Conservation (phyloP, 2,797 vertebrate genomes). For the Chiloscyllium punctatum region DNA sequence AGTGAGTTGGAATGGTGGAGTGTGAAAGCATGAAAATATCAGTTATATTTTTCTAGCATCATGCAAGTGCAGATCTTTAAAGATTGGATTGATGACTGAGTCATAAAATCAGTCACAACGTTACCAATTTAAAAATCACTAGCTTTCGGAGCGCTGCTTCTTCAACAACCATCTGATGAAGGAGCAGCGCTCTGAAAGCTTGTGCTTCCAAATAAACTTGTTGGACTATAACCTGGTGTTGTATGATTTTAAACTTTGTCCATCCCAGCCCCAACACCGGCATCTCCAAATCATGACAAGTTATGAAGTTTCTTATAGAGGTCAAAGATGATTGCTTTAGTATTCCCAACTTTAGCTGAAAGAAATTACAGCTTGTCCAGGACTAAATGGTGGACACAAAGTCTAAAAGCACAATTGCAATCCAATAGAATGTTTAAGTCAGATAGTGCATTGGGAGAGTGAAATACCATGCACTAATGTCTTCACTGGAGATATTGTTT, state of each 20-base stretch:
- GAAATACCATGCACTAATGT: not conserved
- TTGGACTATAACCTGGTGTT: no score
- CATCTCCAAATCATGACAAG: no score
- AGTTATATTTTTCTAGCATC: not conserved
- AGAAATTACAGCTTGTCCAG: no score
- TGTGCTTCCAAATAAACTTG: no score
- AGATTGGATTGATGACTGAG: not conserved
- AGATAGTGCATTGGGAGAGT: not conserved
- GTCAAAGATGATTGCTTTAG: not conserved
- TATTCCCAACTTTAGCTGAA: not conserved
- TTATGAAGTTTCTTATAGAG: not conserved
- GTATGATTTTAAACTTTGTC: no score
- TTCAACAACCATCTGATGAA: no score
- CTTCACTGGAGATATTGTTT: not conserved
- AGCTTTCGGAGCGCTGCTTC: no score
- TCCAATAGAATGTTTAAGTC: not conserved
- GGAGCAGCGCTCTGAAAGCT: no score
- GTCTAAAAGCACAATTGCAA: not conserved
- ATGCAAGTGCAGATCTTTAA: no score
- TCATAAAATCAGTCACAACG: not conserved
- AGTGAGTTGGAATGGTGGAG: not conserved
- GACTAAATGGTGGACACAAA: no score
- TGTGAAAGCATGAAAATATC: not conserved
- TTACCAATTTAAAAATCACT: no score
- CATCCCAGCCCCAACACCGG: no score